Conservation (phyloP, 2,797 vertebrate genomes). For the Sibirionetta formosa region DNA sequence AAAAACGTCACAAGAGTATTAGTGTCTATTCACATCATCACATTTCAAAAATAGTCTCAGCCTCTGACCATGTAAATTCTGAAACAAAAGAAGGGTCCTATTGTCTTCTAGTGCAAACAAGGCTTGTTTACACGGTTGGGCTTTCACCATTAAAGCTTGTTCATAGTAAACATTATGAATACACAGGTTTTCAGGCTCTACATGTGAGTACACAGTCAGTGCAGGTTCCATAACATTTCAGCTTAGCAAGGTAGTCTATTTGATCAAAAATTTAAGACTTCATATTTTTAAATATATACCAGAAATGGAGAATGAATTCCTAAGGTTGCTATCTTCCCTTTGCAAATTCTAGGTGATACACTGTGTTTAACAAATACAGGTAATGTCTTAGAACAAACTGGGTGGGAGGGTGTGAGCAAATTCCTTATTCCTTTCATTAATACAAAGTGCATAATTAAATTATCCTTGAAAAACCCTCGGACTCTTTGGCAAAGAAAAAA, state of each 20-base stretch:
- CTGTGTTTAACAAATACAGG: background rate
- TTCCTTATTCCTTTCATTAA: background rate
- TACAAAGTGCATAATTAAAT: background rate
- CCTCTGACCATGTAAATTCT: constrained; percentile 37
- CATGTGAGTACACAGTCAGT: background rate
- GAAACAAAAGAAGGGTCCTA: constrained; percentile 31
- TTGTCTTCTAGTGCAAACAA: constrained; percentile 37
- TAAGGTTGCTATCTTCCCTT: background rate
- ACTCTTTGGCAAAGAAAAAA: background rate
- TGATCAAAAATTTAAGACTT: background rate
- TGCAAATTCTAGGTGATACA: background rate
- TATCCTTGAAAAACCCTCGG: background rate
- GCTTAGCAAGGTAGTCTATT: background rate
- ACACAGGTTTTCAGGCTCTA: background rate
- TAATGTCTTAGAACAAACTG: background rate
- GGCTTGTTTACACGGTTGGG: background rate
- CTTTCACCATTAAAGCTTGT: background rate
- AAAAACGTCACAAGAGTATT: constrained; percentile 20
- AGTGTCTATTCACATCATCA: constrained; percentile 3
- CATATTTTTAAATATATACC: background rate
- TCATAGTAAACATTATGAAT: background rate
- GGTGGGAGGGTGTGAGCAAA: background rate
- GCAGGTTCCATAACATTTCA: background rate
- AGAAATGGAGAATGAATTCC: background rate
- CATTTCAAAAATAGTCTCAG: constrained; percentile 49